A percentile compares a stretch with the other conserved stretches of the same genome.
Conservation (phyloP, 1,140 invertebrate genomes). For the Manduca sexta region DNA sequence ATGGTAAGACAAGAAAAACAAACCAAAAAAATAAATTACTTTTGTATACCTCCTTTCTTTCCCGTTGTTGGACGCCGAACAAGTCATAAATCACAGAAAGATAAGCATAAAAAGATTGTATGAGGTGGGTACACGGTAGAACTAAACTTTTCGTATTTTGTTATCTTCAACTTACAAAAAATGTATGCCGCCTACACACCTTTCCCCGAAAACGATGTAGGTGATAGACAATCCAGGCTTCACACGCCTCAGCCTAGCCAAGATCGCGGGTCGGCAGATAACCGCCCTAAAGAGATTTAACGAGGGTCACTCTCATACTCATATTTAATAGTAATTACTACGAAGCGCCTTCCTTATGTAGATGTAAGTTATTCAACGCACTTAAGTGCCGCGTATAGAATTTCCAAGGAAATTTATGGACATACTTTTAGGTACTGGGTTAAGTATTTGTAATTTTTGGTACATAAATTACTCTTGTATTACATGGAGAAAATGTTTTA, state of each 20-base stretch:
- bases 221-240: constrained; percentile 5
- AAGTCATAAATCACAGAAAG: constrained; percentile 70
- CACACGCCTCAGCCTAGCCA: neutral
- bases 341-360: too few relatives aligned
- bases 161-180: constrained; percentile 63
- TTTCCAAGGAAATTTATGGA: too few relatives aligned
- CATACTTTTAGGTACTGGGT: too few relatives aligned
- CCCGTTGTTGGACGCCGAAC: constrained; percentile 68
- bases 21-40: constrained; percentile 72
- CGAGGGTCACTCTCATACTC: too few relatives aligned
- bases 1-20: constrained; percentile 67
- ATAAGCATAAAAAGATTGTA: constrained; percentile 73
- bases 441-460: too few relatives aligned
- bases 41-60: constrained; percentile 72
- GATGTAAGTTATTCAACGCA: too few relatives aligned
- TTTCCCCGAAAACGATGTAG: constrained; percentile 40
- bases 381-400: too few relatives aligned
- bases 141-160: constrained; percentile 69
- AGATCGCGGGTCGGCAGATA: neutral
- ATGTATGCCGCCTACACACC: constrained; percentile 40
- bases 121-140: constrained; percentile 70
- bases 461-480: too few relatives aligned
- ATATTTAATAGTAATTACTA: too few relatives aligned
- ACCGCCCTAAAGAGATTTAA: too few relatives aligned
- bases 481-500: too few relatives aligned